Percentiles rank a stretch among this genome's conserved stretches.
These are phyloP conservation scores for Drosophila meridionalis DNA, from an alignment of 2,888 invertebrate species.

Conservation along the genomic window DNA sequence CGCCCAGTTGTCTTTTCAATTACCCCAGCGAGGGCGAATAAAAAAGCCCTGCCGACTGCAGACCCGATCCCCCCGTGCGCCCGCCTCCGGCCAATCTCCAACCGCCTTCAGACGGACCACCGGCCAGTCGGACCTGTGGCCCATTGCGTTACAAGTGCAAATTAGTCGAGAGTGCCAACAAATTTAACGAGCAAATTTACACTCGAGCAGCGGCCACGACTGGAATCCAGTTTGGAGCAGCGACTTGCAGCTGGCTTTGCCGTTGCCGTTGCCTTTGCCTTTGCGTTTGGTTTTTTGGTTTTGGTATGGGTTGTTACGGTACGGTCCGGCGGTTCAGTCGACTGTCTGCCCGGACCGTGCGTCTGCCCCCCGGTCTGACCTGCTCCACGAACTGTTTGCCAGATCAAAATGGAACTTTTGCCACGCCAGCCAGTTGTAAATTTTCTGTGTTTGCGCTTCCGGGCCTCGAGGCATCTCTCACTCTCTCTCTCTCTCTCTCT, in stretches of 20 bases:
- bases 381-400: constrained; percentile 40
- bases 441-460: constrained; percentile 58
- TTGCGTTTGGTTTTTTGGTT: not conserved
- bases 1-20: constrained; percentile 71
- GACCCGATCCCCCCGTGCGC: not conserved
- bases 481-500: not conserved
- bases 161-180: constrained; percentile 81
- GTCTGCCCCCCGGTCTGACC: not conserved
- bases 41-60: constrained; percentile 35
- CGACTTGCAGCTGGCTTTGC: constrained; percentile 32
- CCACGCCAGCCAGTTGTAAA: constrained; percentile 60
- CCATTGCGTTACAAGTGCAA: constrained; percentile 76
- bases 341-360: constrained; percentile 2
- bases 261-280: not conserved
- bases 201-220: constrained; percentile 70
- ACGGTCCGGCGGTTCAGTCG: constrained; percentile 11
- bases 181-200: constrained; percentile 81
- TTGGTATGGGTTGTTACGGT: not conserved
- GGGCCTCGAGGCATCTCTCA: constrained; percentile 40
- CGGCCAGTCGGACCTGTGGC: constrained; percentile 25
- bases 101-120: not conserved
- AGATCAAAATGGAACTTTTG: constrained; percentile 52
- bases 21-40: constrained; percentile 38
- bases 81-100: not conserved
- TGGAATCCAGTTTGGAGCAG: constrained; percentile 43